Evolutionary conservation across 1,140 invertebrate genomes (phyloP).

Genomic region (Zophobas morio): DNA sequence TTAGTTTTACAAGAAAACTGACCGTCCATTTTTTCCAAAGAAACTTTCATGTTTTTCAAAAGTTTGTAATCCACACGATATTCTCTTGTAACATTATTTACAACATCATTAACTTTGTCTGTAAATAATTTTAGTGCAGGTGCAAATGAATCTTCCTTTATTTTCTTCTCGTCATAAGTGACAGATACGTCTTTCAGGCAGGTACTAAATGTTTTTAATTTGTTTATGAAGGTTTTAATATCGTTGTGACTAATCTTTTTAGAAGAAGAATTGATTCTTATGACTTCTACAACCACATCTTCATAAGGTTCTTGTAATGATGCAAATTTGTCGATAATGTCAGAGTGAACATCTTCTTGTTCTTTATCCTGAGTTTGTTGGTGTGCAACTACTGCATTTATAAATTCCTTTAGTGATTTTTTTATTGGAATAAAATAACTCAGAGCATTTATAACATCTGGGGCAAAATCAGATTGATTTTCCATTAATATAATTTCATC

Average conservation of each 20-base stretch:
- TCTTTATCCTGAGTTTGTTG: constrained; percentile 3
- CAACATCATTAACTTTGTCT: not conserved
- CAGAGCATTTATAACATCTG: constrained; percentile 9
- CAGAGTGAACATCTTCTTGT: not conserved
- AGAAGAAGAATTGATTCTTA: constrained; percentile 35
- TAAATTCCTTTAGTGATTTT: not conserved
- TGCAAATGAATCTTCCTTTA: constrained; percentile 1
- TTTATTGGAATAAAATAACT: constrained; percentile 2
- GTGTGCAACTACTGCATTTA: too few relatives aligned
- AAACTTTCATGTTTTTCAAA: not conserved
- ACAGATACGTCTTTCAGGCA: not conserved
- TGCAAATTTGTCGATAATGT: not conserved
- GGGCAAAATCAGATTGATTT: constrained; percentile 5
- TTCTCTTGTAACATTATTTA: not conserved
- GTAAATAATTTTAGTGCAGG: not conserved
- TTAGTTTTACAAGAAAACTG: constrained; percentile 1
- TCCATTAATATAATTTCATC: constrained; percentile 29
- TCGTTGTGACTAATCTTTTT: constrained; percentile 29
- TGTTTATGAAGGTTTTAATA: constrained; percentile 13
- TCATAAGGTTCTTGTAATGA: constrained; percentile 16
- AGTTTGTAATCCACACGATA: not conserved
- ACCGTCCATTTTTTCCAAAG: not conserved
- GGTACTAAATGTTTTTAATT: not conserved
- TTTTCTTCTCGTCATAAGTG: not conserved
- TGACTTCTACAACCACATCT: constrained; percentile 37